These are phyloP conservation scores for Hypotaenidia okinawae DNA, from an alignment of 2,797 vertebrate genomes.

Conservation along the genomic window DNA sequence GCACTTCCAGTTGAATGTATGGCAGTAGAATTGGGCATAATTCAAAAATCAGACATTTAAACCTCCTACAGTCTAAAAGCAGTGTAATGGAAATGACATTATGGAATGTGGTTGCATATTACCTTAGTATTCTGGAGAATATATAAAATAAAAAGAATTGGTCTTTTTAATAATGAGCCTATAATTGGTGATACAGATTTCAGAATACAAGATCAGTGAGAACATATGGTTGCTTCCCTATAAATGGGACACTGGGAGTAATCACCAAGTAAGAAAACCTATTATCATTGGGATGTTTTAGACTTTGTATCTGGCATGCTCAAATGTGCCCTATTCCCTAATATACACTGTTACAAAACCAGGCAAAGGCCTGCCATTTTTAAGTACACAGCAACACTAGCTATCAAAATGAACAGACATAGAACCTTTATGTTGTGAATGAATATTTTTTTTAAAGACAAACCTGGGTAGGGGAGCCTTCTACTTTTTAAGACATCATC, in stretches of 20 bases:
- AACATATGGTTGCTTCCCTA: neutral
- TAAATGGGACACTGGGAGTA: neutral
- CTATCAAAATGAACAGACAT: neutral
- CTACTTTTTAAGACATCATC: neutral
- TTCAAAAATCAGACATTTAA: neutral
- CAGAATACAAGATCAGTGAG: neutral
- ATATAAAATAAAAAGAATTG: fast-evolving
- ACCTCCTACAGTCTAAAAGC: neutral
- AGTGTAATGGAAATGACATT: neutral
- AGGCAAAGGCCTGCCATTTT: neutral
- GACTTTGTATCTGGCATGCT: neutral
- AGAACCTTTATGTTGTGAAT: neutral
- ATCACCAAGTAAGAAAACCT: neutral
- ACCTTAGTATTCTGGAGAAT: neutral
- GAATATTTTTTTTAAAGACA: neutral
- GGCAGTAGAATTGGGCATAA: neutral
- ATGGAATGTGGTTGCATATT: neutral
- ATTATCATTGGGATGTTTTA: neutral
- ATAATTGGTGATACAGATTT: neutral
- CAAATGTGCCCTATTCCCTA: neutral
- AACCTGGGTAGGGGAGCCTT: fast-evolving
- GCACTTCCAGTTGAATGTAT: neutral
- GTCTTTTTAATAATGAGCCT: neutral
- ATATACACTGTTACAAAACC: neutral
- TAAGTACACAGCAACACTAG: neutral